Conservation (phyloP, 2,113 vertebrate genomes). For the Hippolais icterina region DNA sequence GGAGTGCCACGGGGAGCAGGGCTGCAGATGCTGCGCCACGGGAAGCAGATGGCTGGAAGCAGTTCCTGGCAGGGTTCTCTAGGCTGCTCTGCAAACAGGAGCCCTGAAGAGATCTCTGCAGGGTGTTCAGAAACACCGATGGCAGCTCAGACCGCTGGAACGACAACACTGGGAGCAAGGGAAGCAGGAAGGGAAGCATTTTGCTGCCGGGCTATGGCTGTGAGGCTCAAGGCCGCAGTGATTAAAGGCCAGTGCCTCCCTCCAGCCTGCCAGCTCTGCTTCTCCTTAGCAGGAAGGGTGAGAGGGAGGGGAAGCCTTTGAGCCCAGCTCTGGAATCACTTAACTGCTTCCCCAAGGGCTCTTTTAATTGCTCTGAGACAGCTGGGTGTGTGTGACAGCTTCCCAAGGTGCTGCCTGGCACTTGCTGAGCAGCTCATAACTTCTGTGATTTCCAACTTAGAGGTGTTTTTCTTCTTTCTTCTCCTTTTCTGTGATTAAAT, state of each 20-base stretch:
- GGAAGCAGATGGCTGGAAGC: neutral
- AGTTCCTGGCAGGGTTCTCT: neutral
- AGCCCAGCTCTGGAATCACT: neutral
- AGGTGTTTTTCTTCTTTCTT: neutral
- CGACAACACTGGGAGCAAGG: neutral
- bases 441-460: neutral
- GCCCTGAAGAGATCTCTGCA: neutral
- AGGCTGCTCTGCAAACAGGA: neutral
- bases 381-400: fast-evolving
- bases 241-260: neutral
- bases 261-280: neutral
- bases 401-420: neutral
- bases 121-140: neutral
- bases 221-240: neutral
- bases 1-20: fast-evolving
- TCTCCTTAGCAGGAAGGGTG: neutral
- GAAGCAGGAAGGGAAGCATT: neutral
- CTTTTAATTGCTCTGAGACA: neutral
- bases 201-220: neutral
- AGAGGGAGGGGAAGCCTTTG: neutral
- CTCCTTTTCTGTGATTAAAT: neutral
- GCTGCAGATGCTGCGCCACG: fast-evolving
- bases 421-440: neutral
- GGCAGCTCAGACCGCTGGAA: neutral
- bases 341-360: neutral